These are phyloP conservation scores for Calameuta filiformis DNA, from an alignment of 2,888 invertebrate genomes.

Conservation along the genomic window DNA sequence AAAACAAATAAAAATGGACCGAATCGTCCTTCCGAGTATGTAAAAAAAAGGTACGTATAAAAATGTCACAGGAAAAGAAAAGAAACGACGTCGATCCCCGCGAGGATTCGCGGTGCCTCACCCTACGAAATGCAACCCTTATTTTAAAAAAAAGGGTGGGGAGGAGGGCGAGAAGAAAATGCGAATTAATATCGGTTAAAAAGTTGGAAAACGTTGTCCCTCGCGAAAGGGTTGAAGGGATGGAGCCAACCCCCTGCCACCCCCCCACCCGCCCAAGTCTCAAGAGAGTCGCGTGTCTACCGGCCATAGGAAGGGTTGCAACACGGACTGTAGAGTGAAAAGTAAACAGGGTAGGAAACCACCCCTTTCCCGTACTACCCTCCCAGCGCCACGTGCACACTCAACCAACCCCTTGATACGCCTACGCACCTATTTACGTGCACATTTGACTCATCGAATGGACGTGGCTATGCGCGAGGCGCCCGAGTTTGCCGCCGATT, in stretches of 20 bases:
- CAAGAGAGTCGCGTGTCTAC: slow-evolving; percentile 19
- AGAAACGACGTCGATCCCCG: background rate
- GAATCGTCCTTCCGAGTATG: background rate
- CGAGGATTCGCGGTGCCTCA: background rate
- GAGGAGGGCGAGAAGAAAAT: background rate
- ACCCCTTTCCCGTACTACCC: background rate
- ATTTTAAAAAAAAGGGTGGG: background rate
- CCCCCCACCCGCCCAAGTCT: background rate
- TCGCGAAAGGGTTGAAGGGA: background rate
- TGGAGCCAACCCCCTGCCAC: background rate
- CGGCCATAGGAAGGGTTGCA: slow-evolving; percentile 14
- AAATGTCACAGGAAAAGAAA: too few species aligned
- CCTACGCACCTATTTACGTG: background rate
- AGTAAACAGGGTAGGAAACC: slow-evolving; percentile 20
- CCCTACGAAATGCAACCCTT: background rate
- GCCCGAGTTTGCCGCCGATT: slow-evolving; percentile 7
- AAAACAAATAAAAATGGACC: background rate
- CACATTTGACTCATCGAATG: background rate
- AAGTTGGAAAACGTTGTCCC: background rate
- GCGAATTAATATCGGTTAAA: slow-evolving; percentile 7
- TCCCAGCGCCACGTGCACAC: background rate
- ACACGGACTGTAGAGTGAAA: slow-evolving; percentile 25
- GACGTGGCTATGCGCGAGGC: background rate
- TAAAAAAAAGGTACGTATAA: background rate
- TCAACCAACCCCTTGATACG: background rate